Percentiles rank a stretch among this genome's conserved stretches.
phyloP scores from a whole-genome alignment of 2,888 invertebrate species.

The Odontocolon sp. region DNA sequence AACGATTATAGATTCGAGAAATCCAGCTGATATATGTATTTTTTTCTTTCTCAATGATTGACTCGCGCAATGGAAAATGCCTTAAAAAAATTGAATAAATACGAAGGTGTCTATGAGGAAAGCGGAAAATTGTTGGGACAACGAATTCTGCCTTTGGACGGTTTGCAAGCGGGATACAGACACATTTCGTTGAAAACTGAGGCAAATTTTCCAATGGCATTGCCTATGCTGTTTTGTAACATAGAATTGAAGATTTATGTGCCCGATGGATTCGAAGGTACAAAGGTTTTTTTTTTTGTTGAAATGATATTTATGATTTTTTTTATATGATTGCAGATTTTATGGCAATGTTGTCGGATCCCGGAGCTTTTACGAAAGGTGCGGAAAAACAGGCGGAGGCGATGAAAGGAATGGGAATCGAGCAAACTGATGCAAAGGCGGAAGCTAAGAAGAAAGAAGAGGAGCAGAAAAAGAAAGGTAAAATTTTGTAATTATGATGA shows the following conservation, averaged over 20 bases:
- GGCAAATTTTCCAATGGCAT: constrained; percentile 86
- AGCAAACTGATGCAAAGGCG: constrained; percentile 80
- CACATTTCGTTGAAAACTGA: constrained; percentile 87
- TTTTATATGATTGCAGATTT: constrained; percentile 86
- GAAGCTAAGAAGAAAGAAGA: constrained; percentile 79
- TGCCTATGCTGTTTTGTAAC: constrained; percentile 87
- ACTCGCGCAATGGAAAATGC: neutral
- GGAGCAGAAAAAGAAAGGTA: constrained; percentile 76
- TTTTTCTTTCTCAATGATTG: neutral
- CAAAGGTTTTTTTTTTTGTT: too few relatives aligned
- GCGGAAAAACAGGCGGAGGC: constrained; percentile 85
- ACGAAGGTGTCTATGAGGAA: constrained; percentile 85
- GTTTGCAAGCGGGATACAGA: constrained; percentile 86
- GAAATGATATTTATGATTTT: neutral
- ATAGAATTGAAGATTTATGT: constrained; percentile 88
- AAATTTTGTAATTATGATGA: neutral
- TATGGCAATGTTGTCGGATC: constrained; percentile 98
- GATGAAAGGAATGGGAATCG: constrained; percentile 87
- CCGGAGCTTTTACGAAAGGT: constrained; percentile 88
- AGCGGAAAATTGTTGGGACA: constrained; percentile 87
- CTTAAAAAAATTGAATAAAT: neutral
- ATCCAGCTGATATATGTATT: neutral
- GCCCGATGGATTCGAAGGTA: constrained; percentile 88
- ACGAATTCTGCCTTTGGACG: constrained; percentile 87
- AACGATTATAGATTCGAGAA: neutral